Conservation (phyloP, 1,140 invertebrate species). For the Xylocopa sonorina region DNA sequence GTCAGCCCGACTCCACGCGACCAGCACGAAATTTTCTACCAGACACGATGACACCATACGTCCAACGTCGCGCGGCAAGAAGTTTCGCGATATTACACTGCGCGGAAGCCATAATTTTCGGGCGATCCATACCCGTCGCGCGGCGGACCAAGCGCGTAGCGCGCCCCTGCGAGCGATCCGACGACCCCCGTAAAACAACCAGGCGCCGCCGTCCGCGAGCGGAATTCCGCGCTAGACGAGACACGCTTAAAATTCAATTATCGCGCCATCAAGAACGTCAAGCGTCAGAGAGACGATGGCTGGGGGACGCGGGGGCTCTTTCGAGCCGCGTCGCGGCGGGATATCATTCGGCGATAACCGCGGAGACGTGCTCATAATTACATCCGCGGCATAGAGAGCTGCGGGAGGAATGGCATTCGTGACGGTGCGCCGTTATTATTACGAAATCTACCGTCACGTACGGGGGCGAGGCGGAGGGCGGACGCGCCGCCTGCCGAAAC, state of each 20-base stretch:
- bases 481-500: neutral
- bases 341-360: slow-evolving; percentile 53
- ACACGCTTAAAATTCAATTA: slow-evolving; percentile 48
- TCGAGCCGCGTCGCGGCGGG: slow-evolving; percentile 15
- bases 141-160: neutral
- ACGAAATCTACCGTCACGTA: slow-evolving; percentile 54
- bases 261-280: slow-evolving; percentile 42
- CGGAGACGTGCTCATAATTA: slow-evolving; percentile 55
- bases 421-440: slow-evolving; percentile 57
- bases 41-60: neutral
- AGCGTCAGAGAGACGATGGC: slow-evolving; percentile 2
- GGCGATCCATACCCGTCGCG: neutral
- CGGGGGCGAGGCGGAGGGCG: neutral
- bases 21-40: neutral
- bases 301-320: slow-evolving; percentile 22
- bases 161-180: neutral
- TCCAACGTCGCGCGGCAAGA: neutral
- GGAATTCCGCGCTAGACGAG: slow-evolving; percentile 3
- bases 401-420: slow-evolving; percentile 48
- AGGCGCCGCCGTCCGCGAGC: neutral
- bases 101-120: neutral
- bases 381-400: slow-evolving; percentile 35
- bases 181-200: neutral
- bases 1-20: no score
- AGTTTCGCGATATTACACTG: neutral